Conservation (phyloP, 2,113 vertebrate genomes). For the Urocolius indicus region DNA sequence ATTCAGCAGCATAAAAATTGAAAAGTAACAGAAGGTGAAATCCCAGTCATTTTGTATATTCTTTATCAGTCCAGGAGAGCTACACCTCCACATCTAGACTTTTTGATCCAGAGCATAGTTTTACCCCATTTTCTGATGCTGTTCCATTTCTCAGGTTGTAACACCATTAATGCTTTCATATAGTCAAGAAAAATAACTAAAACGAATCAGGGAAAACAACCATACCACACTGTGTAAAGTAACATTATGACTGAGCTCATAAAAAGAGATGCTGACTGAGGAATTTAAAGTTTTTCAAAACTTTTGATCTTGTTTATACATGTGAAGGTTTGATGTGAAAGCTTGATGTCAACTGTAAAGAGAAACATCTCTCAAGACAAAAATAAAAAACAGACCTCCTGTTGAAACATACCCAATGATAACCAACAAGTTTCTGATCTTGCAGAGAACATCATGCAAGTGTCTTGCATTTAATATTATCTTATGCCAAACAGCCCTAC, state of each 20-base stretch:
- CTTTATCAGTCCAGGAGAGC: background rate
- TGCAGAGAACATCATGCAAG: background rate
- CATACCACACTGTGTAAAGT: background rate
- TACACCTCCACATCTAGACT: background rate
- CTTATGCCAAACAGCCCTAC: constrained; percentile 28
- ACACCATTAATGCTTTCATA: background rate
- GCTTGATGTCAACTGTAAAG: constrained; percentile 26
- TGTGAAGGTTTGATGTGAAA: constrained; percentile 52
- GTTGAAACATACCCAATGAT: constrained; percentile 16
- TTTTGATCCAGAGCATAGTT: background rate
- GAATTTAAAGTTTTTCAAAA: constrained; percentile 62
- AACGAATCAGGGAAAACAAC: background rate
- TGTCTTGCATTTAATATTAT: constrained; percentile 33
- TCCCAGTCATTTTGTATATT: background rate
- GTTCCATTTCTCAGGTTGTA: background rate
- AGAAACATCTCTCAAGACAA: constrained; percentile 18
- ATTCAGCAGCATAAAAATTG: background rate
- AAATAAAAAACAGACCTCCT: constrained; percentile 4
- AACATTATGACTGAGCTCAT: constrained; percentile 25
- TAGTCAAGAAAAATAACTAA: background rate
- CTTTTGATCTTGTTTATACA: constrained; percentile 63
- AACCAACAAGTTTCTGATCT: constrained; percentile 56
- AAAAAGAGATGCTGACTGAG: constrained; percentile 54
- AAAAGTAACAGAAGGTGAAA: background rate
- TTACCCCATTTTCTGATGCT: background rate